These are phyloP conservation scores for Drosophila punjabiensis DNA, from an alignment of 1,140 invertebrate species.

Conservation along the genomic window DNA sequence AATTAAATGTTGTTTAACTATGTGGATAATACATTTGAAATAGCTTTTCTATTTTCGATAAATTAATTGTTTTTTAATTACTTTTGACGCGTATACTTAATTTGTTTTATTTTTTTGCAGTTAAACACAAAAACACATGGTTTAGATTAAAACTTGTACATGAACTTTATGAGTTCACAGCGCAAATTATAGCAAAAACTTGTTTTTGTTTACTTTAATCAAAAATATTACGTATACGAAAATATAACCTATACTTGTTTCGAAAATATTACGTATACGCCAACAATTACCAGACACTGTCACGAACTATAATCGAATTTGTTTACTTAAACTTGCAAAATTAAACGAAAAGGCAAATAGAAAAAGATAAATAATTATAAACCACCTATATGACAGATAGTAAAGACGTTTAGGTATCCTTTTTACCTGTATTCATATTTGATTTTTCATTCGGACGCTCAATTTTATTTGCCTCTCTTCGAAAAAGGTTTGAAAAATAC, in stretches of 20 bases:
- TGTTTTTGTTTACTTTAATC: background rate
- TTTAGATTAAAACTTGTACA: background rate
- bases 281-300: constrained; percentile 2
- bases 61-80: background rate
- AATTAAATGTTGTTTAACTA: background rate
- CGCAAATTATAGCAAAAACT: background rate
- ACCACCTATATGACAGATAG: background rate
- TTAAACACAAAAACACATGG: background rate
- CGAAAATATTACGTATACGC: constrained; percentile 10
- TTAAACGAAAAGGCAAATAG: background rate
- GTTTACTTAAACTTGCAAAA: background rate
- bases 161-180: background rate
- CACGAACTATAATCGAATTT: background rate
- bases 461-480: constrained; percentile 59
- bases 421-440: constrained; percentile 81
- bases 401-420: background rate
- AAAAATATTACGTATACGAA: constrained; percentile 1
- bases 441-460: constrained; percentile 66
- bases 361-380: background rate
- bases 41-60: background rate
- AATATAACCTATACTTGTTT: background rate
- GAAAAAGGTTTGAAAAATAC: constrained; percentile 24
- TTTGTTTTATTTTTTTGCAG: background rate
- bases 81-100: background rate
- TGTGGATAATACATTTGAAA: background rate